These are phyloP conservation scores for Enteromius paludinosus DNA, from an alignment of 2,797 vertebrate species.

Conservation along the genomic window DNA sequence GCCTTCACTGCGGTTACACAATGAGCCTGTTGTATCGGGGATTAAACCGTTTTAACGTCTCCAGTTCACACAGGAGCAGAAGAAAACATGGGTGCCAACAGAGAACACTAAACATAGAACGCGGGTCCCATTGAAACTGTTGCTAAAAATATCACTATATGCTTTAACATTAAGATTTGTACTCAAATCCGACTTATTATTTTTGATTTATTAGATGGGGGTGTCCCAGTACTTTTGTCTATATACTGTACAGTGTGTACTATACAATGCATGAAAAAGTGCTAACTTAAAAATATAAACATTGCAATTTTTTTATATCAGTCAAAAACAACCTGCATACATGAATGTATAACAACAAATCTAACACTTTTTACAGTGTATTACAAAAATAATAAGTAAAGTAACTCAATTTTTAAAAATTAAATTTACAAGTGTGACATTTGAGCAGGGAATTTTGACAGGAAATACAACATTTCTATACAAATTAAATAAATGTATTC, in stretches of 20 bases:
- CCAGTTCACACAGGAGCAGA: not conserved
- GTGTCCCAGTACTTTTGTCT: too few relatives aligned
- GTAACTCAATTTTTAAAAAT: not conserved
- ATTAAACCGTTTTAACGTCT: slow-evolving; percentile 20
- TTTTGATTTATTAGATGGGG: too few relatives aligned
- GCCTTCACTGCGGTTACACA: slow-evolving; percentile 38
- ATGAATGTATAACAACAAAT: not conserved
- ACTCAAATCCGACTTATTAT: too few relatives aligned
- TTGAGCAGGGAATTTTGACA: not conserved
- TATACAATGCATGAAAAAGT: not conserved
- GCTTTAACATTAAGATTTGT: too few relatives aligned
- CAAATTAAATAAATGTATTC: not conserved
- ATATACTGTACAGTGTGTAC: not conserved
- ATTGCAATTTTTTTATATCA: not conserved
- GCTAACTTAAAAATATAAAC: not conserved
- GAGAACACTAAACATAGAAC: slow-evolving; percentile 5
- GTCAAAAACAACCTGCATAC: not conserved
- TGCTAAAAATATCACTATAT: too few relatives aligned
- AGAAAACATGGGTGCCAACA: slow-evolving; percentile 19
- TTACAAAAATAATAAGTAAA: not conserved
- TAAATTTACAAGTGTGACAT: not conserved
- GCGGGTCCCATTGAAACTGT: too few relatives aligned
- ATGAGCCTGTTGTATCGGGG: slow-evolving; percentile 48
- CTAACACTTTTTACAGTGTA: not conserved
- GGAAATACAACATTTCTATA: not conserved